Evolutionary conservation across 2,888 invertebrate genomes (phyloP), one percentile per base, ranked within the genome.

Genomic region (Ormyrus rosae): DNA sequence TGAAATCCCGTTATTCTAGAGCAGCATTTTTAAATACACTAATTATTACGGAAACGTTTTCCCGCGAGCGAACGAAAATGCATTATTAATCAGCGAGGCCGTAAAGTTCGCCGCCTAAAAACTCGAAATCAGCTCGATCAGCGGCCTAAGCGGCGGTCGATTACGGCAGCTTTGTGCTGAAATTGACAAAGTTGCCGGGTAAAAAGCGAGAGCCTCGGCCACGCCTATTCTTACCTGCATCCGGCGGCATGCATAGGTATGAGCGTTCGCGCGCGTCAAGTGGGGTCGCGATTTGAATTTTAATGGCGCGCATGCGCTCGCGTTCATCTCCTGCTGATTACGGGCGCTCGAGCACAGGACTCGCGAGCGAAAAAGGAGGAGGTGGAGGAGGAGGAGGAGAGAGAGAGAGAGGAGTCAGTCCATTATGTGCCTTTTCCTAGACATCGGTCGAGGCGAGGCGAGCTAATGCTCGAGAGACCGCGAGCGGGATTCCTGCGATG

Each of bases 351-450:
- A 45, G 34, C 58, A 53, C 58, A 53, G 11, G 55, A 72, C 72
- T 58, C 76, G 76, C 58, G 65, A 70, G 51, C 19, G 56, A 56
- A 67, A 51, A 58, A 78, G 80, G 82, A 83, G 80, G 81, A 82
- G 80, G 6, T 10, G 1, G 56, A 60, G 61, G 58, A 4, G 34
- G 11, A 58, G 51, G 60, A 64, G 60, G 13, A 46, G 46, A 58
- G 56, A 58, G 51, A 51, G 19, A 53, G 46, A 11, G 56, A 56
- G 11, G 13, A 70, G 58, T 13, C 46, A 67, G 72, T 78, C 67
- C 58, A 72, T 72, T 78, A 78, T 78, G 65, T 11, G 53, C 51
- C 53, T 63, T 65, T 60, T 78, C 78, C 65, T 65, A 13, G 64
- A 8, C 51, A 34, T 53, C n/a, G 56, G 73, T 48, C 10, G 53